A percentile compares a stretch with the other conserved stretches of the same genome.
Conservation (phyloP, 1,140 invertebrate species). For the Aethina tumida region DNA sequence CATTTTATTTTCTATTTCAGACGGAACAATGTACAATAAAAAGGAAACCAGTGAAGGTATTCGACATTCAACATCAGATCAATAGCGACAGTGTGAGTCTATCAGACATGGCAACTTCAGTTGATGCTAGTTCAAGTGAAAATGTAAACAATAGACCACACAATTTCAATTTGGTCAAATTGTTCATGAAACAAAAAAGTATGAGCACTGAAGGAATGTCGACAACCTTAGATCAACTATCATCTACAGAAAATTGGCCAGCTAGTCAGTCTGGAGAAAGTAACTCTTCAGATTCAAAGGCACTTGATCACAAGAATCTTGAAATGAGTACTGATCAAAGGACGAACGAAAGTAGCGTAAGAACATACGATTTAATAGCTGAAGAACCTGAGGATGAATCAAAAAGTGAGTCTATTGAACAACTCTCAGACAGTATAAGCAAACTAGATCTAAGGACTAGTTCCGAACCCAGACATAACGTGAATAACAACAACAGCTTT, state of each 20-base stretch:
- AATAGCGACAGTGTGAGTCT: slow-evolving; percentile 37
- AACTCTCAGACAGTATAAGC: slow-evolving; percentile 39
- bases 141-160: slow-evolving; percentile 42
- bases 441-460: slow-evolving; percentile 29
- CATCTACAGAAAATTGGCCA: slow-evolving; percentile 43
- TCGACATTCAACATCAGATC: slow-evolving; percentile 48
- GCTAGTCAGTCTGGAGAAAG: slow-evolving; percentile 37
- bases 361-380: slow-evolving; percentile 35
- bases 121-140: slow-evolving; percentile 34
- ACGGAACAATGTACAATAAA: slow-evolving; percentile 41
- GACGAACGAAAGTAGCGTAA: slow-evolving; percentile 19
- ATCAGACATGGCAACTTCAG: slow-evolving; percentile 47
- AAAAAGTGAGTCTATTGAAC: slow-evolving; percentile 39
- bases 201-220: slow-evolving; percentile 55
- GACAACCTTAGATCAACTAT: slow-evolving; percentile 53
- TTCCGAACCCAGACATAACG: slow-evolving; percentile 35
- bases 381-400: slow-evolving; percentile 38
- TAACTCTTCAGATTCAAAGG: slow-evolving; percentile 29
- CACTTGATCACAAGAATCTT: slow-evolving; percentile 14
- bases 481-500: slow-evolving; percentile 41
- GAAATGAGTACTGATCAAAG: slow-evolving; percentile 19
- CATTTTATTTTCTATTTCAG: slow-evolving; percentile 24
- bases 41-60: slow-evolving; percentile 51
- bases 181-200: slow-evolving; percentile 85
- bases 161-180: slow-evolving; percentile 73